Evolutionary conservation across 2,113 vertebrate genomes (phyloP).

Genomic region (Dissostichus mawsoni): DNA sequence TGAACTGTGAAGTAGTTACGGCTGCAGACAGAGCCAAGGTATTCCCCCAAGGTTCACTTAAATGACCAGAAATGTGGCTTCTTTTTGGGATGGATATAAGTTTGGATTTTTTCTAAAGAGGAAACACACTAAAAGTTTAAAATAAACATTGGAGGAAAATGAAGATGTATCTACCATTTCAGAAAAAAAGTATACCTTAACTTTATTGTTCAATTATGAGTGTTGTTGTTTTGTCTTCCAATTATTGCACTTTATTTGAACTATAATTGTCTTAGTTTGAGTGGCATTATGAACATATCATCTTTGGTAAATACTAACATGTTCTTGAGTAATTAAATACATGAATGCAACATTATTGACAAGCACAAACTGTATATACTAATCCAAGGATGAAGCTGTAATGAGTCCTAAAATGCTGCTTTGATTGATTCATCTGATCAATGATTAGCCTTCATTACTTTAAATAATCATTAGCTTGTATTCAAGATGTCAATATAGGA

Average conservation of each 20-base stretch:
- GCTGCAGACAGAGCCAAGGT: conserved; percentile 15
- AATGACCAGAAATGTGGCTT: conserved; percentile 39
- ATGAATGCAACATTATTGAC: conserved; percentile 13
- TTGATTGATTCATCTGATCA: conserved; percentile 39
- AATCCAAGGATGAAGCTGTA: background rate
- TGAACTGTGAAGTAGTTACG: conserved; percentile 44
- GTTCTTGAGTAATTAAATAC: background rate
- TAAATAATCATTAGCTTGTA: conserved; percentile 8
- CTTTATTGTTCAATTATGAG: background rate
- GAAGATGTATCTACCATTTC: background rate
- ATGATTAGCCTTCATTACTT: conserved; percentile 25
- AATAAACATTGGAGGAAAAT: background rate
- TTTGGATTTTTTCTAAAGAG: background rate
- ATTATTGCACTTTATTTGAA: too few species aligned
- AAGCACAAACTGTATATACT: background rate
- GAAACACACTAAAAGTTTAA: background rate
- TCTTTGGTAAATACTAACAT: background rate
- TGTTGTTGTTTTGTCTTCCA: background rate
- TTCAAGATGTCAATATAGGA: background rate
- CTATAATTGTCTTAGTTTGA: too few species aligned
- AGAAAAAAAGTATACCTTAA: background rate
- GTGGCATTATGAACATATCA: too few species aligned
- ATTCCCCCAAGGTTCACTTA: conserved; percentile 14
- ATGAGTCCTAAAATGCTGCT: conserved; percentile 29
- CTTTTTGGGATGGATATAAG: conserved; percentile 9